Base-by-base conservation (phyloP, 2,797 vertebrate species). In the Enteromius argenteus region DNA sequence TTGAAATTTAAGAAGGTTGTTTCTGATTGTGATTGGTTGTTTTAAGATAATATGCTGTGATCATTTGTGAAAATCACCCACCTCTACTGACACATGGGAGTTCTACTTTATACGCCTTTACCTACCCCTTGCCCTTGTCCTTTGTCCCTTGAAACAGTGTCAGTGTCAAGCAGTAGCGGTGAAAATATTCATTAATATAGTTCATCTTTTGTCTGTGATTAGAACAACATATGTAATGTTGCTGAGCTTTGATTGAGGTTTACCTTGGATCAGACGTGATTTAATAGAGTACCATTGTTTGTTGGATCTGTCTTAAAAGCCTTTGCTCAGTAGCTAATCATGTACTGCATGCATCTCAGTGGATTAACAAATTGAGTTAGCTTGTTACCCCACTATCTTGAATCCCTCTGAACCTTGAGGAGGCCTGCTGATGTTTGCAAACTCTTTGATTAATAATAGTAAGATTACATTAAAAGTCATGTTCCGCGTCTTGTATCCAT, bases 351-450 rank as follows among this genome's bases (percentile, higher is more conserved):
- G 90, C 84, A 91, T 93, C 91, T 90, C 84, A 92, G 89, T 88
- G 89, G 89, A 92, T 91, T 90, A 86, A 56, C 89, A 88, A 92
- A 94, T 93, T 89, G 76, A 92, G 88, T 93, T 93, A 93, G 62
- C 90, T 89, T 90, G 88, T 93, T 87, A 64, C 75, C 71, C 27
- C 30, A 66, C 46, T 85, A 60, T 86, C 75, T 71, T 49, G 73
- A 85, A 78, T 82, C 62, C 67, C 46, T 76, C 39, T 76, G 62
- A 84, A 76, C 69, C 76, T 60, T 76, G 39, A 30, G 69, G 27
- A 17, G 53, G 9, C 39, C 2, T 19, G 60, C 60, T 69, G 23
- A 68, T 83, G 58, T 78, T 68, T 72, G 68, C 27, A 64, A n/a
- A 79, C 37, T 68, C 15, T 44, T 62, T 80, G 51, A 53, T 68